Evolutionary conservation across 1,140 invertebrate species (phyloP).

Genomic region (Paraescarpia echinospica): DNA sequence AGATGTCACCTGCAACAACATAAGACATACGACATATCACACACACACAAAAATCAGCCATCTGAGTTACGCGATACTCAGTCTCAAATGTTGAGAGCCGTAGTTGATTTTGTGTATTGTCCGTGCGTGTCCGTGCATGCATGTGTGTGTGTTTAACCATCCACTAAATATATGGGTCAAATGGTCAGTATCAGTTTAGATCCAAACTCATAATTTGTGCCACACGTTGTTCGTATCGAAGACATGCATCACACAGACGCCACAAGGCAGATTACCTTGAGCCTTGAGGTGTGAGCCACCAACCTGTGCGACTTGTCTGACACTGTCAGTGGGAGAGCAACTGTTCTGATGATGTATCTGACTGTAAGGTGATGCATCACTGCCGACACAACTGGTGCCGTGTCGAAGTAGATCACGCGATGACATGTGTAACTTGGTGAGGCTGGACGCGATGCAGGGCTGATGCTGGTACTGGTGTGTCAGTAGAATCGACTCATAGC

Average conservation of each 20-base stretch:
- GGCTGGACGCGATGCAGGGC: neutral
- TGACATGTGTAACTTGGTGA: constrained; percentile 18
- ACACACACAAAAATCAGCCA: neutral
- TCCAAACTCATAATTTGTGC: no score
- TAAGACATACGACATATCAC: neutral
- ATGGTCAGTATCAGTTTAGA: no score
- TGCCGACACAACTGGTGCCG: constrained; percentile 1
- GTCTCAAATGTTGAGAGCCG: no score
- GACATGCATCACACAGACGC: no score
- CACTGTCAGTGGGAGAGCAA: neutral
- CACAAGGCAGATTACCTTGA: no score
- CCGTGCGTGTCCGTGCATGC: no score
- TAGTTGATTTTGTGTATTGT: no score
- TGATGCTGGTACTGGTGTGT: neutral
- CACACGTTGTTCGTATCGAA: no score
- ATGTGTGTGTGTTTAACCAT: no score
- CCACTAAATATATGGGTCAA: no score
- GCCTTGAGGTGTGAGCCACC: neutral
- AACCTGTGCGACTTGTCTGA: neutral
- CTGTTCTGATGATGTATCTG: neutral
- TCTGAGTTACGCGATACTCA: no score
- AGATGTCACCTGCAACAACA: neutral
- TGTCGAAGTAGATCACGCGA: neutral
- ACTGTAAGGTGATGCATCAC: neutral
- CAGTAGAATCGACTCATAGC: neutral